Percentiles rank a stretch among this genome's conserved stretches.
Conservation (phyloP, 64 coral and sea anemone species). For the Trachythela sp. region DNA sequence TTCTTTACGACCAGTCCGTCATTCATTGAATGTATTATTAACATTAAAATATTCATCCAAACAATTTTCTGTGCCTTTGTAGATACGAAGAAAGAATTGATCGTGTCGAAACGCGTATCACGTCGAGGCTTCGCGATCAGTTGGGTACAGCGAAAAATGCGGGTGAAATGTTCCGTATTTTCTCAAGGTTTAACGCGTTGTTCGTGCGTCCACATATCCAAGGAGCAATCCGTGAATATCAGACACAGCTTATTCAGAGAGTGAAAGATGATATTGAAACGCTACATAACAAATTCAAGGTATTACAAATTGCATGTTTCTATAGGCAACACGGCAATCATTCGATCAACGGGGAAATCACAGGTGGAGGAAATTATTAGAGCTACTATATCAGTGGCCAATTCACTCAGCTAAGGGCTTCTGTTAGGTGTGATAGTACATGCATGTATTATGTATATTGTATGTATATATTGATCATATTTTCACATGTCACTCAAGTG, state of each 20-base stretch:
- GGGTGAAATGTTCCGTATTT: slow-evolving; percentile 99
- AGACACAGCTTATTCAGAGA: slow-evolving; percentile 93
- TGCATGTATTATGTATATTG: no score
- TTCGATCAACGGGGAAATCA: no score
- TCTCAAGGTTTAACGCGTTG: slow-evolving; percentile 95
- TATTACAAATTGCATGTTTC: slow-evolving; percentile 8
- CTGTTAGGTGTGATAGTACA: no score
- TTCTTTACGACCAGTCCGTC: no score
- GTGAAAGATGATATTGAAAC: slow-evolving; percentile 99
- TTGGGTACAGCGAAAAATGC: slow-evolving; percentile 98
- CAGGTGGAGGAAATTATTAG: no score
- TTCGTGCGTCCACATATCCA: slow-evolving; percentile 92
- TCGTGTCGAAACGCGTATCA: slow-evolving; percentile 92
- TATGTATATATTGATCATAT: no score
- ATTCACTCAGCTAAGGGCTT: no score
- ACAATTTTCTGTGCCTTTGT: neutral
- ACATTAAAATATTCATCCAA: neutral
- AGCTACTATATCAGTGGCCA: no score
- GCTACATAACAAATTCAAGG: slow-evolving; percentile 96
- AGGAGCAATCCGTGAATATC: slow-evolving; percentile 96
- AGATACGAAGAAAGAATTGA: slow-evolving; percentile 98
- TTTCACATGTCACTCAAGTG: no score
- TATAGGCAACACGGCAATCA: no score
- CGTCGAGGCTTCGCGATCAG: slow-evolving; percentile 80
- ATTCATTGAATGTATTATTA: no score